Evolutionary conservation across 1,140 invertebrate species (phyloP), one percentile per base, ranked within the genome.

Genomic region (Caenorhabditis inopinata): DNA sequence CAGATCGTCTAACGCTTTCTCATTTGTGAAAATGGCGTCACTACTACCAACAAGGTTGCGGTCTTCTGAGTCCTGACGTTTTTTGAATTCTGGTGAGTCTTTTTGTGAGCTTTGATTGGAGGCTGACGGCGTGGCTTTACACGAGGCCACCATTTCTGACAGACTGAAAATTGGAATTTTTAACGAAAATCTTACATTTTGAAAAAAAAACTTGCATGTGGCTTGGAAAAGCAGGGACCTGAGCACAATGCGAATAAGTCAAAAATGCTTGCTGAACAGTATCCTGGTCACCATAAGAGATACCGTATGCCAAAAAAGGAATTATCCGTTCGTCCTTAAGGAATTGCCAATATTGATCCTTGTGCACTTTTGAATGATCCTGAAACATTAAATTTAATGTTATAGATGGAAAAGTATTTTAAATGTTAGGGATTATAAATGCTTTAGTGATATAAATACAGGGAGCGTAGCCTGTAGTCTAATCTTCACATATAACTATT

Each of bases 261-360:
- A 78, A n/a, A 14, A 83, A 53, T 4, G 80, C 82, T n/a, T 76
- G 32, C 5, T 76, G 68, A 12, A 83, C 82, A 1, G 83, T 83
- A 21, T 82, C 53, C n/a, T 47, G 58, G 2, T 74, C 68, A 14
- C 82, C 82, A 74, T 77, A 77, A 1, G 79, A 62, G 16, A 82
- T 83, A n/a, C 82, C 79, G 23, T 78, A 83, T n/a, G 79, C 82
- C 12, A 83, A 16, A 35, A 83, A 82, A 2, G 82, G 82, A 48
- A 83, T 82, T 2, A 83, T 45, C 4, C 79, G 23, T 38, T 83
- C 82, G 27, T 83, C 82, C 45, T 83, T 83, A 29, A 83, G 35
- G 7, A 62, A 27, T 18, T 47, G 68, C 82, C 82, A 83, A 45
- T 83, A 83, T 21, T 78, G 76, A 21, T 75, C 74, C 74, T 83